Evolutionary conservation across 2,797 vertebrate genomes (phyloP).

Genomic region (Dicrostonyx torquatus): DNA sequence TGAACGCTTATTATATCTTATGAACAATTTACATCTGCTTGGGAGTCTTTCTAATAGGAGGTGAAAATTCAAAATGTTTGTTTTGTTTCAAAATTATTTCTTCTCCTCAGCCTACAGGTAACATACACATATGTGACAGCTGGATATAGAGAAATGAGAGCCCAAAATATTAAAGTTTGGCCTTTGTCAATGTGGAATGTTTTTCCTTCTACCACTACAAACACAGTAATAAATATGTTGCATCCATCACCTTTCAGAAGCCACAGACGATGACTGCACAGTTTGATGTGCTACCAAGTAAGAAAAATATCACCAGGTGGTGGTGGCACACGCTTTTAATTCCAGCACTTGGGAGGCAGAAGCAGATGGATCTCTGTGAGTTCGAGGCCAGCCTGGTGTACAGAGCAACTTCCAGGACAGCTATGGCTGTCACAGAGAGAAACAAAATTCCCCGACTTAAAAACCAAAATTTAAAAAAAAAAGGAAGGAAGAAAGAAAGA

Average conservation of each 20-base stretch:
- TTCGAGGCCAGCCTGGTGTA: neutral
- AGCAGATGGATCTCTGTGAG: neutral
- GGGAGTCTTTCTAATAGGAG: slow-evolving; percentile 30
- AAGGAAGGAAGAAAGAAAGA: neutral
- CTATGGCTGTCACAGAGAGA: neutral
- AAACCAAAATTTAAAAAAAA: no score
- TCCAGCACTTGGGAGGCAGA: neutral
- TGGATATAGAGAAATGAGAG: neutral
- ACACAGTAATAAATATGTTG: neutral
- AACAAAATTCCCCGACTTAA: neutral
- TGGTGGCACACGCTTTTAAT: neutral
- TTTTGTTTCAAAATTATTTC: slow-evolving; percentile 46
- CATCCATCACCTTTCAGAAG: neutral
- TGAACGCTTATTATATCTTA: slow-evolving; percentile 1
- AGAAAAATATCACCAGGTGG: neutral
- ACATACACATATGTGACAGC: neutral
- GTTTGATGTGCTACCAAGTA: no score
- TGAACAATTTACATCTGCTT: neutral
- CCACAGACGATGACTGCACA: neutral
- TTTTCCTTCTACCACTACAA: slow-evolving; percentile 53
- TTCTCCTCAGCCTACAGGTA: slow-evolving; percentile 19
- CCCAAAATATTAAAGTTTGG: slow-evolving; percentile 24
- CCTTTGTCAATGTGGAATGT: neutral
- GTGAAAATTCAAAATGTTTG: slow-evolving; percentile 44
- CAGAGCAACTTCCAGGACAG: neutral